Conservation (phyloP, 2,113 vertebrate genomes). For the Acinonyx jubatus region DNA sequence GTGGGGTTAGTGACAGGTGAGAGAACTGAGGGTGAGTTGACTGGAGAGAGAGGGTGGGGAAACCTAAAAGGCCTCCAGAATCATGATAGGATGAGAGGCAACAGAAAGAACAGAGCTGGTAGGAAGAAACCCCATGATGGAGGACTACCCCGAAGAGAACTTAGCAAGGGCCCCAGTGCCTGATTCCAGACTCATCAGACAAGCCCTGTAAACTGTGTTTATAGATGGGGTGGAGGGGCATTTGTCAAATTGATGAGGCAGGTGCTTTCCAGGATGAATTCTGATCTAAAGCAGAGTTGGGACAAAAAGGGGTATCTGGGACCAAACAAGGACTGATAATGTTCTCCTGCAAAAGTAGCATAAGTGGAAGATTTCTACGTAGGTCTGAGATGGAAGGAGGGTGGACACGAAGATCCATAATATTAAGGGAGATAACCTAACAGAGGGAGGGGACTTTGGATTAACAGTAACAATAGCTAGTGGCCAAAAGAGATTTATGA, state of each 20-base stretch:
- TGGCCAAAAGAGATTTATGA: not conserved
- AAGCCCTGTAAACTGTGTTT: not conserved
- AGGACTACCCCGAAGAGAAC: not conserved
- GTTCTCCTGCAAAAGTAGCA: not conserved
- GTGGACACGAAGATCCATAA: not conserved
- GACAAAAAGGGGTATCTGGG: not conserved
- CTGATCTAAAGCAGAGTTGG: not conserved
- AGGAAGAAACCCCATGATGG: not conserved
- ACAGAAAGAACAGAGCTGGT: not conserved
- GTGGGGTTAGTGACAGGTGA: not conserved
- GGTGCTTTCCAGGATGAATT: not conserved
- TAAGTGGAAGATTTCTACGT: not conserved
- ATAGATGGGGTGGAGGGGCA: rapidly evolving
- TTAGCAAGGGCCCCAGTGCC: not conserved
- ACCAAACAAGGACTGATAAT: not conserved
- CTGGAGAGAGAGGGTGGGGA: not conserved
- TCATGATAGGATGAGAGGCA: not conserved
- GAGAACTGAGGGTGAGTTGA: not conserved
- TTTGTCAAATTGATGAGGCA: not conserved
- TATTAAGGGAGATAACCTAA: not conserved
- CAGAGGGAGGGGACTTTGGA: not conserved
- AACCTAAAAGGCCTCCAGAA: not conserved
- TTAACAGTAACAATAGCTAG: not conserved
- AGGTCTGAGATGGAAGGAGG: not conserved
- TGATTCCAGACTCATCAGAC: not conserved